Base-by-base conservation (phyloP, 2,888 invertebrate species). In the Lasioglossum villosulum region DNA sequence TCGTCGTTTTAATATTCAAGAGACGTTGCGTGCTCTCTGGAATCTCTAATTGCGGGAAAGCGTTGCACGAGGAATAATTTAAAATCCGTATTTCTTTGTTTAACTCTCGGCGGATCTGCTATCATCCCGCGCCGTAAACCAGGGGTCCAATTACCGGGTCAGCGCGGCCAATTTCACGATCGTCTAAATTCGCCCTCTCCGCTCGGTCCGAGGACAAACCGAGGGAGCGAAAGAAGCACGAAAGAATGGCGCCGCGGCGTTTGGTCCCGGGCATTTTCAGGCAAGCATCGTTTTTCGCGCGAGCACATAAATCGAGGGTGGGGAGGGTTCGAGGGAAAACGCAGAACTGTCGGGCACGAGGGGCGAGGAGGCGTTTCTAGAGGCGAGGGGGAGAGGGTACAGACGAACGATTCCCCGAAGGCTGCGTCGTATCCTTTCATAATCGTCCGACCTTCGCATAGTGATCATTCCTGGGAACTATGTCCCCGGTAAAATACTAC, bases 361-460 rank as follows among this genome's bases (percentile, higher is more conserved):
- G 68, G 5, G 14, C 0, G 34, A 0, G 0, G 59, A 39, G 16
- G 16, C 5, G 45, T 0, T 16, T 34, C n/a, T 59, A n/a, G 30
- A 1, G 37, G 19, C 2, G 23, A 48, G 52, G 4, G 39, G 30
- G 56, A 8, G 39, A 23, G 39, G 45, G 72, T 12, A 66, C 19
- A 48, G 30, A 81, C 75, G 89, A 85, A 80, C 68, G 86, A 88
- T 90, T 91, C 90, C 73, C 4, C 83, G 86, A 91, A 91, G 56
- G 14, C 81, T 66, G 66, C 66, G 66, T 23, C 27, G 75, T 87
- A 87, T 90, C 91, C 87, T 81, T 91, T 93, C 92, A 93, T 94
- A 94, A 94, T 94, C 94, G 90, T 88, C 88, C 90, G 94, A 93
- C 94, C 94, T 94, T 95, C 94, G 94, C 94, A 94, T 94, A 94